phyloP scores from a whole-genome alignment of 1,140 invertebrate genomes.

The Musca domestica region DNA sequence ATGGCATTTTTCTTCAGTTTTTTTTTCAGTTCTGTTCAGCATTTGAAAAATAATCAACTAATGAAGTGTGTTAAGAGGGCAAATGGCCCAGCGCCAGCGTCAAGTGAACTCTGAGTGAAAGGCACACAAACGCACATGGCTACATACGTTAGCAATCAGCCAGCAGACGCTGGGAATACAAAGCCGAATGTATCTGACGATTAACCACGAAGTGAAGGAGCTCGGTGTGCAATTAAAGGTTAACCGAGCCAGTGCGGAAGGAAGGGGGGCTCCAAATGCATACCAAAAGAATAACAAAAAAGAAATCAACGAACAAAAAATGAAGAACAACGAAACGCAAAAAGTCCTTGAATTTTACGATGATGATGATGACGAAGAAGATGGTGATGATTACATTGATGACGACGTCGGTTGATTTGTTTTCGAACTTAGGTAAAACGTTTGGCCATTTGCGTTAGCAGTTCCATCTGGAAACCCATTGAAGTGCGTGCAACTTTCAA shows the following conservation, averaged over 20 bases:
- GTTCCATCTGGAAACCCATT: neutral
- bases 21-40: constrained; percentile 21
- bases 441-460: neutral
- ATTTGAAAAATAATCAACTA: constrained; percentile 39
- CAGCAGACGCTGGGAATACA: neutral
- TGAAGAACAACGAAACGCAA: neutral
- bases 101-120: neutral
- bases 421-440: neutral
- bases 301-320: neutral
- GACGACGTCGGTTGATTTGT: neutral
- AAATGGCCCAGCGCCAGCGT: constrained; percentile 24
- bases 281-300: no score
- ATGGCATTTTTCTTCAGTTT: constrained; percentile 26
- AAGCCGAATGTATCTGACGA: constrained; percentile 14
- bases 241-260: no score
- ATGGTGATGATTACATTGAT: no score
- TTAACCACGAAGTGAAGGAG: constrained; percentile 8
- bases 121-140: neutral
- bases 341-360: constrained; percentile 16
- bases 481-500: constrained; percentile 5
- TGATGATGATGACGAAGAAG: no score
- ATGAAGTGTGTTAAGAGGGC: constrained; percentile 54
- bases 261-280: no score
- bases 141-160: no score
- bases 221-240: no score